These are phyloP conservation scores for Drosophila rellima DNA, from an alignment of 2,888 invertebrate species.

Conservation along the genomic window DNA sequence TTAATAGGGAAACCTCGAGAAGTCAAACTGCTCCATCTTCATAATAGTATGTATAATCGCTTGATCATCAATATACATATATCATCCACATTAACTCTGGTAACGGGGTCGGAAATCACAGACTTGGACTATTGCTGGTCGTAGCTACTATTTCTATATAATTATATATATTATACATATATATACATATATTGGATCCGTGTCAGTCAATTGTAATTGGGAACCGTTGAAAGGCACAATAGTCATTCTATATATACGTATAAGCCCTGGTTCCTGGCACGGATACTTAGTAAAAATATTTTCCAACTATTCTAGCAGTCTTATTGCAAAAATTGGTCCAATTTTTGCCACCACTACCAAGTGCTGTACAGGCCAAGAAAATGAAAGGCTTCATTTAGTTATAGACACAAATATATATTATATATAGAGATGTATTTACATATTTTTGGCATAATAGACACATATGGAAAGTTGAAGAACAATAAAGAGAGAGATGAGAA, in stretches of 20 bases:
- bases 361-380: constrained; percentile 75
- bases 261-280: constrained; percentile 36
- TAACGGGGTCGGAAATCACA: constrained; percentile 39
- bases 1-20: constrained; percentile 22
- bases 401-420: constrained; percentile 71
- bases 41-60: constrained; percentile 31
- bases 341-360: constrained; percentile 73
- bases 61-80: constrained; percentile 39
- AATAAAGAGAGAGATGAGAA: constrained; percentile 50
- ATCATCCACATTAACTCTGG: constrained; percentile 35
- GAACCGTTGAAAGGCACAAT: constrained; percentile 29
- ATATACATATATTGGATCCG: constrained; percentile 35
- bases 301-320: constrained; percentile 40
- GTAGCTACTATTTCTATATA: constrained; percentile 59
- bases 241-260: constrained; percentile 48
- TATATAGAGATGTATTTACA: constrained; percentile 78
- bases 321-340: constrained; percentile 43
- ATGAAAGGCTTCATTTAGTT: constrained; percentile 78
- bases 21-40: constrained; percentile 32
- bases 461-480: constrained; percentile 60
- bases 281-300: constrained; percentile 33
- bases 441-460: constrained; percentile 78
- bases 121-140: constrained; percentile 63
- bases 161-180: constrained; percentile 32
- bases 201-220: constrained; percentile 33